phyloP scores from a whole-genome alignment of 2,888 invertebrate genomes.

The Chrysotoxum bicinctum region DNA sequence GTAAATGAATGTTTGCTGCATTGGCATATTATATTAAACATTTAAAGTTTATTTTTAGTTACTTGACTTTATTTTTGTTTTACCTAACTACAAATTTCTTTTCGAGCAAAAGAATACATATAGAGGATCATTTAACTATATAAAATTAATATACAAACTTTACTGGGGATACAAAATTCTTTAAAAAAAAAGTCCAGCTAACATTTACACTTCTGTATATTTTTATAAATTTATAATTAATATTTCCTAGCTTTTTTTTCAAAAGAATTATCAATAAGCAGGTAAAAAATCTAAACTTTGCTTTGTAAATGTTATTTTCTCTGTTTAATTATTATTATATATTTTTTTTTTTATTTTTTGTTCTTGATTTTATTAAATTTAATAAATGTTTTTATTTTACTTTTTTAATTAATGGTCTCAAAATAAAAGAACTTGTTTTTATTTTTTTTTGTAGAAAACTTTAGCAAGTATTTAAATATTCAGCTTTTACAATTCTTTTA shows the following conservation, averaged over 20 bases:
- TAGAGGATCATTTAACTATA: neutral
- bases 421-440: slow-evolving; percentile 24
- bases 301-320: slow-evolving; percentile 52
- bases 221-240: slow-evolving; percentile 37
- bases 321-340: slow-evolving; percentile 1
- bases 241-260: slow-evolving; percentile 23
- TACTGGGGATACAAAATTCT: neutral
- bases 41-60: slow-evolving; percentile 10
- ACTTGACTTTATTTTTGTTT: neutral
- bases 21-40: slow-evolving; percentile 8
- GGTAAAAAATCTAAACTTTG: slow-evolving; percentile 67
- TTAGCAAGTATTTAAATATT: slow-evolving; percentile 15
- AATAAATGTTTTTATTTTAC: slow-evolving; percentile 22
- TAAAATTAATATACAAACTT: slow-evolving; percentile 2
- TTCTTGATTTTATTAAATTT: slow-evolving; percentile 30
- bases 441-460: slow-evolving; percentile 21
- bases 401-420: slow-evolving; percentile 49
- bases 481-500: slow-evolving; percentile 36
- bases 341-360: neutral
- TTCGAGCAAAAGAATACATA: neutral
- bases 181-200: slow-evolving; percentile 20
- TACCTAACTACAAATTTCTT: slow-evolving; percentile 48
- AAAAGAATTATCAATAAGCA: slow-evolving; percentile 56
- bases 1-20: slow-evolving; percentile 30
- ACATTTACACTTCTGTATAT: slow-evolving; percentile 25